These are phyloP conservation scores for Irena cyanogastra DNA, from an alignment of 2,113 vertebrate species.

Conservation along the genomic window DNA sequence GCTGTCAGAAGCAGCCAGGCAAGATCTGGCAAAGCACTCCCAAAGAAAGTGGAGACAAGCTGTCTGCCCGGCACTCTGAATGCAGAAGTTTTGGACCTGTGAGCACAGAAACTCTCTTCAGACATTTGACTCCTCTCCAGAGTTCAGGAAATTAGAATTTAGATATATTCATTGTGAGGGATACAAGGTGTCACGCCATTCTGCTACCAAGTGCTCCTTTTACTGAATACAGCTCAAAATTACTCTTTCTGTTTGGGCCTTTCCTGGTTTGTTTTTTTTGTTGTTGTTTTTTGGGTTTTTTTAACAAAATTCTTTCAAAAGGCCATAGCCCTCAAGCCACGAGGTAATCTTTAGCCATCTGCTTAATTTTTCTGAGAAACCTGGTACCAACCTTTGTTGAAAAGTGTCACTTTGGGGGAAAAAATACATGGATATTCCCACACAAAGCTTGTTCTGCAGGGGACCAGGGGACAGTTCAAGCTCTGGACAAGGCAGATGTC, in stretches of 20 bases:
- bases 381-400: background rate
- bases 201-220: background rate
- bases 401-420: background rate
- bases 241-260: background rate
- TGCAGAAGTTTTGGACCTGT: background rate
- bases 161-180: background rate
- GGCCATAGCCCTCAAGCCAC: background rate
- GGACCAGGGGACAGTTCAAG: background rate
- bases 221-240: background rate
- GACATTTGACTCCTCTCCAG: background rate
- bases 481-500: background rate
- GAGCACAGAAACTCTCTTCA: background rate
- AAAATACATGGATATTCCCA: background rate
- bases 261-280: background rate
- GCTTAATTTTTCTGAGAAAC: background rate
- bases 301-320: background rate
- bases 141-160: background rate
- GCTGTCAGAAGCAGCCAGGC: background rate
- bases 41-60: constrained; percentile 16
- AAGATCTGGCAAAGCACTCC: background rate
- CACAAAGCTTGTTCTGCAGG: background rate
- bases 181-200: background rate
- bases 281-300: background rate
- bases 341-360: background rate
- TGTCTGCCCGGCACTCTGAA: constrained; percentile 2